A percentile compares a stretch with the other conserved stretches of the same genome.
Evolutionary conservation across 1,140 invertebrate genomes (phyloP).

Genomic region (Drosophila nasuta): DNA sequence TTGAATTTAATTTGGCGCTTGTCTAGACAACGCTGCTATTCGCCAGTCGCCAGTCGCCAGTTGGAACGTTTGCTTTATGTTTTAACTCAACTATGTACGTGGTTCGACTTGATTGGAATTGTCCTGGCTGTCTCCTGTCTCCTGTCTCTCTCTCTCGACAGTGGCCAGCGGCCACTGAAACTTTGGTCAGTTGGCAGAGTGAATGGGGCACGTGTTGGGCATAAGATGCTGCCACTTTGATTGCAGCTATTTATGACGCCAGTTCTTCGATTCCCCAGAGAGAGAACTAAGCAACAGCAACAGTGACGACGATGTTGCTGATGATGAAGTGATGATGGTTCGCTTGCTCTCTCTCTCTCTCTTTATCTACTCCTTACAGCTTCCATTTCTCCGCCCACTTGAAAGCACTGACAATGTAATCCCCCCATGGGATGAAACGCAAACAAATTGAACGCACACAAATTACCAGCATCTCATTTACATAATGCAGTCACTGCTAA

Average conservation of each 20-base stretch:
- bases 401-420: neutral
- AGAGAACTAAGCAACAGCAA: neutral
- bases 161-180: neutral
- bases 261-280: neutral
- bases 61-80: constrained; percentile 36
- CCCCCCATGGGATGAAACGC: neutral
- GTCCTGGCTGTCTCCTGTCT: constrained; percentile 1
- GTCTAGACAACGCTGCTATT: constrained; percentile 61
- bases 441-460: neutral
- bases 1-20: constrained; percentile 69
- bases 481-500: neutral
- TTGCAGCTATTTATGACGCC: constrained; percentile 29
- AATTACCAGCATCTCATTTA: neutral
- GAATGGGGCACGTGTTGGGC: constrained; percentile 8
- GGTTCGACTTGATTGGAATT: constrained; percentile 65
- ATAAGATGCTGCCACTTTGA: constrained; percentile 19
- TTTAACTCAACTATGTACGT: constrained; percentile 51
- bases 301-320: no score
- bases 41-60: no score
- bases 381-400: neutral
- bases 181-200: neutral
- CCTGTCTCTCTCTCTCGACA: neutral
- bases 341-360: neutral
- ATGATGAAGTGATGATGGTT: neutral
- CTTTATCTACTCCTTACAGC: neutral